These are phyloP conservation scores for Natator depressus DNA, from an alignment of 2,113 vertebrate species.

Conservation along the genomic window DNA sequence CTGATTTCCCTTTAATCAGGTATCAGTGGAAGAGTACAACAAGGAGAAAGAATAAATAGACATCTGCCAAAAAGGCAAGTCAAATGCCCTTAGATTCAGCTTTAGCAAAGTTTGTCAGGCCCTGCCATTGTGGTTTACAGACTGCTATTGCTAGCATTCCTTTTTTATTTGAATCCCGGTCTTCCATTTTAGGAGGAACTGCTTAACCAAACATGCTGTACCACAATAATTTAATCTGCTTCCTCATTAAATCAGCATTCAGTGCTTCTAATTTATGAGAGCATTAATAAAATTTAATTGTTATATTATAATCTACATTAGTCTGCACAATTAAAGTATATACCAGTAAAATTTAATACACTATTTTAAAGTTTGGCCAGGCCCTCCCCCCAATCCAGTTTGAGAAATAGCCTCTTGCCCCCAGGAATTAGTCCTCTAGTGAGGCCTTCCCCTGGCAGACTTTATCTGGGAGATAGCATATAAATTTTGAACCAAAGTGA, in stretches of 20 bases:
- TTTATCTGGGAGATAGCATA: not conserved
- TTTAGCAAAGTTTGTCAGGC: not conserved
- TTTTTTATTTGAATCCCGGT: not conserved
- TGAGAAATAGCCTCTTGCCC: not conserved
- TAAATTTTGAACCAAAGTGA: not conserved
- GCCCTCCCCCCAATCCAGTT: not conserved
- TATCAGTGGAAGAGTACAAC: not conserved
- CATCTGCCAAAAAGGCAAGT: not conserved
- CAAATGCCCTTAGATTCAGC: not conserved
- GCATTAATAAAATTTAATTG: not conserved
- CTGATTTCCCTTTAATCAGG: not conserved
- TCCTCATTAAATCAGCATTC: not conserved
- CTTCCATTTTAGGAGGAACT: slow-evolving; percentile 1
- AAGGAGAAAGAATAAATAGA: not conserved
- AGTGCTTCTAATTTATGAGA: not conserved
- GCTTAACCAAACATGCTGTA: not conserved
- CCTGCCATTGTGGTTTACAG: not conserved
- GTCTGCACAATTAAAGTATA: not conserved
- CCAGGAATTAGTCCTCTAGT: not conserved
- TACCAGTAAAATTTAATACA: not conserved
- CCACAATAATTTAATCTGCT: not conserved
- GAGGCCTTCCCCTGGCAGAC: not conserved
- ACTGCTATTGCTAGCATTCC: not conserved
- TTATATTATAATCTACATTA: not conserved
- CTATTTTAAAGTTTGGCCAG: not conserved